Conservation (phyloP, 2,888 invertebrate genomes). For the Heteropelma amictum region DNA sequence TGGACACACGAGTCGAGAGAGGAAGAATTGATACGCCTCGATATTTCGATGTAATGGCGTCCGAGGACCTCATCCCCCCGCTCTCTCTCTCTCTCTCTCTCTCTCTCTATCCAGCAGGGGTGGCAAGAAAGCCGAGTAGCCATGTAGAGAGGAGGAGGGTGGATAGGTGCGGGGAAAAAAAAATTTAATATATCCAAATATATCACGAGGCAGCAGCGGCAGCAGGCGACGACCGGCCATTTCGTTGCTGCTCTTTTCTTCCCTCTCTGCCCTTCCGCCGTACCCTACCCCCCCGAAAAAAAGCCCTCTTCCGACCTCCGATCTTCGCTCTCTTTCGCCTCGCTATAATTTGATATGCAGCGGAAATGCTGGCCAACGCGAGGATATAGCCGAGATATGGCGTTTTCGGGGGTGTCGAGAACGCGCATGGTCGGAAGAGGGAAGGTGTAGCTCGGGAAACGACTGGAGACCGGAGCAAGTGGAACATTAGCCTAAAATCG, state of each 20-base stretch:
- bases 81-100: no score
- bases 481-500: constrained; percentile 41
- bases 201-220: constrained; percentile 73
- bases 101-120: not conserved
- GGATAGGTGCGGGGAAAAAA: no score
- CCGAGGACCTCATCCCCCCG: constrained; percentile 1
- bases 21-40: constrained; percentile 53
- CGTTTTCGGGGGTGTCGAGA: constrained; percentile 62
- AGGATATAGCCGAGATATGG: constrained; percentile 70
- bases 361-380: constrained; percentile 65
- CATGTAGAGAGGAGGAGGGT: constrained; percentile 14
- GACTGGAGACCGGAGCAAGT: constrained; percentile 51
- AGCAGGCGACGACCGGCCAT: constrained; percentile 76
- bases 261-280: constrained; percentile 1
- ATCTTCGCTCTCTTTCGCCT: constrained; percentile 28
- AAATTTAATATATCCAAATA: constrained; percentile 78
- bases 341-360: constrained; percentile 77
- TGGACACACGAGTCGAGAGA: no score
- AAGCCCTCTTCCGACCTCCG: not conserved
- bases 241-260: constrained; percentile 60
- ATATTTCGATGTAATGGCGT: constrained; percentile 34
- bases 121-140: constrained; percentile 30
- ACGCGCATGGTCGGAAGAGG: not conserved
- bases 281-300: not conserved
- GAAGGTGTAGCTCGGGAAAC: no score